Base-by-base conservation (phyloP, 2,113 vertebrate species). In the Macquaria australasica region DNA sequence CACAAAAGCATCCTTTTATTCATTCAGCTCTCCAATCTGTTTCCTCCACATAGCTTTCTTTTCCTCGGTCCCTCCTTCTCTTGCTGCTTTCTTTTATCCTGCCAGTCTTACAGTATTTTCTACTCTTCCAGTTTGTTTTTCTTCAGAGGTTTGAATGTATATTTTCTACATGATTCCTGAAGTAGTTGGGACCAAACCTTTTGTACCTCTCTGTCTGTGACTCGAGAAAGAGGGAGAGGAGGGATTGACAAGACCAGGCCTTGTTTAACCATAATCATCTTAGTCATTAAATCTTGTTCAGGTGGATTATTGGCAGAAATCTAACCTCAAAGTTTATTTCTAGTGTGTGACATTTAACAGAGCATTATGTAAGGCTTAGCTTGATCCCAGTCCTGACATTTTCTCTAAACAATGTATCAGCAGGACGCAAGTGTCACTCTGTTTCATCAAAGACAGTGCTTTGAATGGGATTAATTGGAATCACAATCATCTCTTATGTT, bases 61-160 rank as follows among this genome's bases (percentile, higher is more conserved):
- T 75, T 83, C 53, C 59, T 72, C 72, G 18, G 58, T 68, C 58
- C 48, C 59, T 86, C 69, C 84, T 82, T 83, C 62, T 64, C 51
- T 81, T 16, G 48, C 48, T 48, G 56, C 75, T 89, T 88, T 84
- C 31, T 79, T 81, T 85, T 45, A 28, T 82, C 51, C 34, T 83
- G 69, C 37, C 43, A 75, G 43, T 72, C 21, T 81, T 73, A 73
- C 43, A 21, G 90, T 95, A 92, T 95, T 95, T 96, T 96, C 91
- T 96, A 95, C 93, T 95, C 94, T 95, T 84, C 43, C 94, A 93
- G 48, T 84, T 77, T 93, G 88, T 96, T 96, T 96, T 96, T 93
- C 94, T 96, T 91, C 83, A 94, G 94, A 96, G 89, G 86, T 90
- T 81, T 97, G 97, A 98, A 98, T 98, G 97, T 98, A 97, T 96